Base-by-base conservation (phyloP, 2,888 invertebrate species). In the Cremastobaeus sp. region DNA sequence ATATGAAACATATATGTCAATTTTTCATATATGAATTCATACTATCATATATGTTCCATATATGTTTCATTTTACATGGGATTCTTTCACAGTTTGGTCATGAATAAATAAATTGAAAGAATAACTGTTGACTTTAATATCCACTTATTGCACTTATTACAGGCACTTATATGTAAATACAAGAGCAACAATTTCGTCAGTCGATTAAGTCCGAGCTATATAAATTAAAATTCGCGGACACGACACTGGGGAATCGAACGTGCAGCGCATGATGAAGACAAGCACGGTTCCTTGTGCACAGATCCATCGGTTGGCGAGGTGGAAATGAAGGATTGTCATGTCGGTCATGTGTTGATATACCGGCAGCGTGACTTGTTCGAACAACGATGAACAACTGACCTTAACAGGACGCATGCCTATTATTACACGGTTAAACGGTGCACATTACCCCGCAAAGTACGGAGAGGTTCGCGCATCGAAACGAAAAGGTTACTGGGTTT, bases 401-500 rank as follows among this genome's bases (percentile, higher is more conserved):
- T 84, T 84, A 83, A 83, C 80, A 80, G 80, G 76, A 80, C 77
- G 64, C 69, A 76, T 60, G 68, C 77, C 76, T 79, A 82, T 84
- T 83, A 82, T 81, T 81, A 76, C 78, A 65, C 77, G 69, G 50
- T 52, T 65, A 79, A 77, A 77, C 66, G 62, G 52, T 70, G 64
- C 75, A 77, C 52, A 79, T 71, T 73, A 52, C 72, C 65, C 65
- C 35, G 68, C 73, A 64, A 37, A 52, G 21, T 41, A 48, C 34
- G 11, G 39, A 57, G 34, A 60, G 62, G 68, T 54, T 45, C 43
- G 62, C 76, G 76, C 76, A 78, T 77, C 74, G 72, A 78, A 78
- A 77, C 76, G 74, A 83, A 83, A 85, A 85, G 85, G 85, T 85
- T 82, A 85, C 82, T 83, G 77, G 85, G 84, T 81, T 83, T 82